Evolutionary conservation across 1,140 invertebrate species (phyloP), one percentile per base, ranked within the genome.

Genomic region (Psilanteris sp.): DNA sequence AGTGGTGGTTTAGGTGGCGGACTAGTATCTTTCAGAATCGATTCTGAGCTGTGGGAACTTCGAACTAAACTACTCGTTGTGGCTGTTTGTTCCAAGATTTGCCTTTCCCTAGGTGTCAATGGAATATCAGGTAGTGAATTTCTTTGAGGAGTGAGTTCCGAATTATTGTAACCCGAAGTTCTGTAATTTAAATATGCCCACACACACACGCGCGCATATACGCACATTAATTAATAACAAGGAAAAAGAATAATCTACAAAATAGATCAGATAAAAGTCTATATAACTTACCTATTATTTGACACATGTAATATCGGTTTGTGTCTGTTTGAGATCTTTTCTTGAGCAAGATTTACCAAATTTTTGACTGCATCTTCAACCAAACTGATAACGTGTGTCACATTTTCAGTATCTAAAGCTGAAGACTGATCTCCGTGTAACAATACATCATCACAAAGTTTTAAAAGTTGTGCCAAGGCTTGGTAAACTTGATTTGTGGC

Each of bases 1-100:
- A 95, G 89, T 32, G 96, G 95, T 31, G 96, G 96, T 88, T 97
- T 97, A 1, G 96, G 96, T 41, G 96, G 96, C 48, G 94, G 88
- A 86, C 90, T 91, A 73, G 90, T 89, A 85, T 92, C 91, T 61
- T 90, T 91, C 85, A 92, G 85, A 61, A 92, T 90, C 1, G 92
- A 93, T 85, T 95, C 94, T 3, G 93, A 93, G 79, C 93, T 94
- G 79, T 94, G 93, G 34, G 93, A 94, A 67, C 90, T 90, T 44
- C 91, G 88, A 70, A 92, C 91, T 26, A 90, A 87, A 79, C 84
- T 90, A 55, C 83, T 87, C 66, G 85, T 86, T 64, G 87, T 89
- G 4, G 89, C 90, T 2, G 89, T 91, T 81, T 92, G 89, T 75
- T 92, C 93, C 62, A 94, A 86, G 66, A 93, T 91, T 70, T 93